Percentiles rank a stretch among this genome's conserved stretches.
phyloP scores from a whole-genome alignment of 92 coral and sea anemone genomes.

The Bergia puertoricense region DNA sequence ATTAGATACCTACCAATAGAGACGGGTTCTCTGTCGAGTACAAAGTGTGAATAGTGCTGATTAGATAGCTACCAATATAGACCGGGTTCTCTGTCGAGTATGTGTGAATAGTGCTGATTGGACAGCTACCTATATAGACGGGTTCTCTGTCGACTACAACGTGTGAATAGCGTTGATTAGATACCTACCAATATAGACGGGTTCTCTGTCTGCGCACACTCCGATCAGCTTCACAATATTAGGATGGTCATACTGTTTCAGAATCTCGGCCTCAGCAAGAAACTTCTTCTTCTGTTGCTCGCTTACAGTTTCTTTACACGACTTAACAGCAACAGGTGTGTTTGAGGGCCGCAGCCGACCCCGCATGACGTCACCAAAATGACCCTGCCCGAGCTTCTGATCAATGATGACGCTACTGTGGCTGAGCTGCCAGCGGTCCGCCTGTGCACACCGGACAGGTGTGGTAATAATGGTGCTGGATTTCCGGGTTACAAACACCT shows the following conservation, averaged over 20 bases:
- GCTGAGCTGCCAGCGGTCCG: constrained; percentile 73
- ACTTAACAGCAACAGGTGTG: constrained; percentile 85
- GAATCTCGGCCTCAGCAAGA: constrained; percentile 90
- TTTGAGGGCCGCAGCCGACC: constrained; percentile 71
- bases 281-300: constrained; percentile 78
- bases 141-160: no score
- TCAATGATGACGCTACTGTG: constrained; percentile 64
- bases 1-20: constrained; percentile 79
- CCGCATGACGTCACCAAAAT: constrained; percentile 97
- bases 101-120: no score
- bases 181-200: constrained; percentile 90
- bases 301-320: constrained; percentile 83
- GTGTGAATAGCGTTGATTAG: no score
- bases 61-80: no score
- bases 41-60: no score
- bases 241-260: constrained; percentile 94
- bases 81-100: no score
- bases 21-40: constrained; percentile 78
- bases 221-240: constrained; percentile 94
- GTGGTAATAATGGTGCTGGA: constrained; percentile 71
- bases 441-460: constrained; percentile 55
- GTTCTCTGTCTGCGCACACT: constrained; percentile 87
- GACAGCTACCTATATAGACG: no score
- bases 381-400: constrained; percentile 87
- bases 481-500: constrained; percentile 80